These are phyloP conservation scores for Urocynchramus pylzowi DNA, from an alignment of 2,113 vertebrate species.

Conservation along the genomic window DNA sequence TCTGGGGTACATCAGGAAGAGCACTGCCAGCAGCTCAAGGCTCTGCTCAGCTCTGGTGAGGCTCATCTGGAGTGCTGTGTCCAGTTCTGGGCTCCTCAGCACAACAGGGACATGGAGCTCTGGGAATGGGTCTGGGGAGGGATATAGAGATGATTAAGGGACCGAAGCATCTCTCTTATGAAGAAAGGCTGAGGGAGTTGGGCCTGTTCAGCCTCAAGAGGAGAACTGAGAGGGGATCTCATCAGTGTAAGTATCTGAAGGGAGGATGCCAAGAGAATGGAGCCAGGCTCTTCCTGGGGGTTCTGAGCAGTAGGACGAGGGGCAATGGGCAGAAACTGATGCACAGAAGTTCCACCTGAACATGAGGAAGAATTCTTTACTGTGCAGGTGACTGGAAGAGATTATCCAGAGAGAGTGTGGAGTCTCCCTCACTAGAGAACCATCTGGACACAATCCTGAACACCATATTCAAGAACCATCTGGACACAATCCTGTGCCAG, in stretches of 20 bases:
- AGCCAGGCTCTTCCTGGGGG: neutral
- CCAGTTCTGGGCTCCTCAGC: neutral
- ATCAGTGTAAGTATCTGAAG: fast-evolving
- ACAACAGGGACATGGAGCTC: neutral
- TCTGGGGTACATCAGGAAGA: neutral
- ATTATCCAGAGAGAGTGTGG: fast-evolving
- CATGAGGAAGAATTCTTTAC: neutral
- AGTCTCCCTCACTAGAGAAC: neutral
- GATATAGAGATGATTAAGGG: neutral
- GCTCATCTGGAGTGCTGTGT: neutral
- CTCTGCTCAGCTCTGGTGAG: neutral
- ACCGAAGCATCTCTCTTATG: neutral
- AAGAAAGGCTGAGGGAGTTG: neutral
- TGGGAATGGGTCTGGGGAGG: no score
- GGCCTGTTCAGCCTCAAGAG: neutral
- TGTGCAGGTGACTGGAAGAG: neutral
- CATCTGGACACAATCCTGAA: fast-evolving
- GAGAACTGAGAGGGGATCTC: neutral
- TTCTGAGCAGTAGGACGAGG: no score
- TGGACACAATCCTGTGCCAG: neutral
- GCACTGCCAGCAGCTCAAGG: neutral
- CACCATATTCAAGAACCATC: fast-evolving
- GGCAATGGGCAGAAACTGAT: neutral
- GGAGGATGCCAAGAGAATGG: neutral
- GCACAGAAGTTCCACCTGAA: neutral